Conservation (phyloP, 2,797 vertebrate genomes). For the Molossus molossus region DNA sequence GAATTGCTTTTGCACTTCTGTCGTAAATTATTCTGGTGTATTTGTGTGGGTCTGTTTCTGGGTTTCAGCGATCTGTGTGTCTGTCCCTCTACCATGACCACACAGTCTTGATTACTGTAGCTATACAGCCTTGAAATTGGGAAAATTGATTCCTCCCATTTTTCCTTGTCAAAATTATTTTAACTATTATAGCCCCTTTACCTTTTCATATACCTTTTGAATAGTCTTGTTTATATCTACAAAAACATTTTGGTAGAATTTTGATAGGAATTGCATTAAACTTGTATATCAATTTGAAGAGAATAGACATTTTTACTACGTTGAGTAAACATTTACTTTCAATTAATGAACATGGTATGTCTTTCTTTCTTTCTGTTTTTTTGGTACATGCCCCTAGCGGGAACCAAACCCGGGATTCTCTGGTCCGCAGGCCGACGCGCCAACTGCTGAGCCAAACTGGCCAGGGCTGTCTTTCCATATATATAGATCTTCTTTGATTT, state of each 20-base stretch:
- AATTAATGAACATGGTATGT: too few species aligned
- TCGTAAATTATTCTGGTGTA: neutral
- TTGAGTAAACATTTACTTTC: neutral
- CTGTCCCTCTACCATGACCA: neutral
- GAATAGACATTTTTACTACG: neutral
- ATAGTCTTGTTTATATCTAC: neutral
- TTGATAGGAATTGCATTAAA: conserved; percentile 12
- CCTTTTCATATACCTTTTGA: neutral
- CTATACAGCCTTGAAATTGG: neutral
- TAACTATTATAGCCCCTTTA: neutral
- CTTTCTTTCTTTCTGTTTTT: too few species aligned
- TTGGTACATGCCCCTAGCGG: too few species aligned
- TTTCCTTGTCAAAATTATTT: neutral
- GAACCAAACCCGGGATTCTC: too few species aligned
- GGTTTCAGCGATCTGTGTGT: neutral
- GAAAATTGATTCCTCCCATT: neutral
- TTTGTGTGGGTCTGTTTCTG: conserved; percentile 6
- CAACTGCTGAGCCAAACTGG: too few species aligned
- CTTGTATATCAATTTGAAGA: neutral
- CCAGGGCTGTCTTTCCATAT: too few species aligned
- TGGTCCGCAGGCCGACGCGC: too few species aligned
- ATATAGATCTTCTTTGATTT: neutral
- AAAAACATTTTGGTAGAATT: neutral
- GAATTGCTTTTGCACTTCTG: neutral
- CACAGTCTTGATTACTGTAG: conserved; percentile 11